Conservation (phyloP, 1,140 invertebrate genomes). For the Hyphantria cunea region DNA sequence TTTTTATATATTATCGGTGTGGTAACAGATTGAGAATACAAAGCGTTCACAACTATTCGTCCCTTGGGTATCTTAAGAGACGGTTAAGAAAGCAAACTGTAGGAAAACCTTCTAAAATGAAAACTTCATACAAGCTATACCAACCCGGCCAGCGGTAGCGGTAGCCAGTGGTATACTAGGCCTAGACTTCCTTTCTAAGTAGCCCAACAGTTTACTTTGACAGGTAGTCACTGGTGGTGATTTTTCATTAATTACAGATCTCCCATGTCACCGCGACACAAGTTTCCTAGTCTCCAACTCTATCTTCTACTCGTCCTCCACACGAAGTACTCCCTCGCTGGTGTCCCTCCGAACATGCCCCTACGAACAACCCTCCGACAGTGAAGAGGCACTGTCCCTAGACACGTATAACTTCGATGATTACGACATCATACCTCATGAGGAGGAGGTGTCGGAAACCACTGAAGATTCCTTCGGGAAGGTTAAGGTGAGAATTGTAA, state of each 20-base stretch:
- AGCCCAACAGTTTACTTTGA: no score
- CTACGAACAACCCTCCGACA: slow-evolving; percentile 42
- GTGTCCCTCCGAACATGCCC: neutral
- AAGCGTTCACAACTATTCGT: no score
- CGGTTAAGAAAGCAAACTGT: no score
- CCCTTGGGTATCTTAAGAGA: no score
- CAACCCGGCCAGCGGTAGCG: no score
- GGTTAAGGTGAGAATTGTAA: slow-evolving; percentile 39
- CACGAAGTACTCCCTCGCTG: slow-evolving; percentile 16
- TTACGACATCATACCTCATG: slow-evolving; percentile 60
- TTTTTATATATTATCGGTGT: no score
- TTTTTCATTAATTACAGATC: slow-evolving; percentile 43
- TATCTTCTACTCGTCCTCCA: slow-evolving; percentile 52
- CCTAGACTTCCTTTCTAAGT: no score
- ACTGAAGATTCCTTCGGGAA: slow-evolving; percentile 34
- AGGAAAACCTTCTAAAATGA: no score
- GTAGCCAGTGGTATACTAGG: no score
- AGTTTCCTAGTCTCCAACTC: slow-evolving; percentile 58
- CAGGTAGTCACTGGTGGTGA: no score
- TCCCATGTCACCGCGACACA: slow-evolving; percentile 66
- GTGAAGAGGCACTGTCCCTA: slow-evolving; percentile 57
- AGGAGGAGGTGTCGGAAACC: slow-evolving; percentile 43
- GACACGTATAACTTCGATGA: slow-evolving; percentile 67
- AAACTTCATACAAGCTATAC: no score
- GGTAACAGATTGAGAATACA: no score